phyloP scores from a whole-genome alignment of 2,797 vertebrate genomes.

The Pteronotus mesoamericanus region DNA sequence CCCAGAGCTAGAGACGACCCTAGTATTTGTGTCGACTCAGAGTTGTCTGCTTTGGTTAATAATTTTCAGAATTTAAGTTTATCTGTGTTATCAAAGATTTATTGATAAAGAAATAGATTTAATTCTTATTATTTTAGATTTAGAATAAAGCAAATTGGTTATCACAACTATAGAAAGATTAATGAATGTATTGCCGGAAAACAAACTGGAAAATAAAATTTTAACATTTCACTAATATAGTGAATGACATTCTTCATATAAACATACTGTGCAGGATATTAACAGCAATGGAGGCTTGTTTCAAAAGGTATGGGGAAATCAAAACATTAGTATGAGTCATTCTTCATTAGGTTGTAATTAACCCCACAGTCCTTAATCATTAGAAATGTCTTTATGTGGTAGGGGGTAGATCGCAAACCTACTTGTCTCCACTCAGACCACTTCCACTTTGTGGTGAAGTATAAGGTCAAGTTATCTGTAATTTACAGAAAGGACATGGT shows the following conservation, averaged over 20 bases:
- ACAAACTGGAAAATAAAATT: background rate
- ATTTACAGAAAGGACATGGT: background rate
- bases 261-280: background rate
- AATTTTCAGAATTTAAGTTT: conserved; percentile 20
- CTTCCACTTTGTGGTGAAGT: background rate
- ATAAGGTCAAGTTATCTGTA: background rate
- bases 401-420: background rate
- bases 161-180: background rate
- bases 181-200: background rate
- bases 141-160: background rate
- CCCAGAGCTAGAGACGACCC: background rate
- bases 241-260: background rate
- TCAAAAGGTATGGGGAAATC: background rate
- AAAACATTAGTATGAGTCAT: background rate
- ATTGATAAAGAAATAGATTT: background rate
- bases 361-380: background rate
- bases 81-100: background rate
- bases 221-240: background rate
- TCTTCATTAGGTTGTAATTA: conserved; percentile 40
- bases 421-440: background rate
- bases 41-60: background rate
- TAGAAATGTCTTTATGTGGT: conserved; percentile 3
- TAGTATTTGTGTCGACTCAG: background rate
- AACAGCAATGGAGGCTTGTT: background rate
- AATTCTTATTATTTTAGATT: background rate